Evolutionary conservation across 2,888 invertebrate genomes (phyloP).

Genomic region (Ectropis crepuscularia): DNA sequence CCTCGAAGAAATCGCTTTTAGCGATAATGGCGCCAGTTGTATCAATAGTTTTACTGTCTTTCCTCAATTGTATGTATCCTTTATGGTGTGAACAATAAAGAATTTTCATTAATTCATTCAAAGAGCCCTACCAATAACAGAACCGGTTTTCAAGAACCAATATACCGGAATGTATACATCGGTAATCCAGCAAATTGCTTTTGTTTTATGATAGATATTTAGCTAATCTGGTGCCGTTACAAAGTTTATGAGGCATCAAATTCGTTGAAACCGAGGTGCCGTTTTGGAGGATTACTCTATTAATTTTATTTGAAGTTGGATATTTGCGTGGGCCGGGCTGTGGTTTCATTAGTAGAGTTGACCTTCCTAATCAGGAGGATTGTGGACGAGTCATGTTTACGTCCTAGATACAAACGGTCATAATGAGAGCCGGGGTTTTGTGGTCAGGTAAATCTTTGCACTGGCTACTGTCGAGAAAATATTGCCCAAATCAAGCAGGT

Average conservation of each 20-base stretch:
- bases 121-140: no score
- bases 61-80: no score
- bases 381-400: slow-evolving; percentile 22
- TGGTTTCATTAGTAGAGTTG: slow-evolving; percentile 14
- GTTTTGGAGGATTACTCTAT: slow-evolving; percentile 46
- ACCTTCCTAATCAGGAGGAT: slow-evolving; percentile 17
- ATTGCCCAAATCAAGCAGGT: not conserved
- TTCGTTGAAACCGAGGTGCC: slow-evolving; percentile 44
- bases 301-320: slow-evolving; percentile 41
- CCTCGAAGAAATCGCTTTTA: no score
- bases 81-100: no score
- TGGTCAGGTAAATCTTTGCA: slow-evolving; percentile 9
- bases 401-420: slow-evolving; percentile 16
- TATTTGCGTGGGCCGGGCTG: slow-evolving; percentile 4
- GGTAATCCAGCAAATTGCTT: slow-evolving; percentile 41
- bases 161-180: slow-evolving; percentile 32
- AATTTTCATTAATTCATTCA: no score
- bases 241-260: slow-evolving; percentile 52
- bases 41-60: no score
- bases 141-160: no score
- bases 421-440: slow-evolving; percentile 9
- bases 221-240: slow-evolving; percentile 45
- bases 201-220: slow-evolving; percentile 49
- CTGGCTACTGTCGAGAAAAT: not conserved
- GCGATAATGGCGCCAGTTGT: no score